Evolutionary conservation across 2,888 invertebrate genomes (phyloP).

Genomic region (Scaptomyza cyrtandrae): DNA sequence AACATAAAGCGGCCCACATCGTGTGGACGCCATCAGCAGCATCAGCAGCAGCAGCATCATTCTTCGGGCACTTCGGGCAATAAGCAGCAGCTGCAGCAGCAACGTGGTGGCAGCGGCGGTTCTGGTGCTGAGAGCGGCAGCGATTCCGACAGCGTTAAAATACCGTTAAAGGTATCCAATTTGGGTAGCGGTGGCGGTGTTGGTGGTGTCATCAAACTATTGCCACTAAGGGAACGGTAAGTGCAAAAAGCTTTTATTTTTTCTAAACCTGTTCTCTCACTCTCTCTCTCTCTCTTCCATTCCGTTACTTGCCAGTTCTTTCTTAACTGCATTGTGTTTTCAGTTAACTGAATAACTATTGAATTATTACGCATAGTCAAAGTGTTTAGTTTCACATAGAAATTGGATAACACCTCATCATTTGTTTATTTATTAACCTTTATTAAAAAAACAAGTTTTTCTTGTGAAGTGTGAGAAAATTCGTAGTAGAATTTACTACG

Average conservation of each 20-base stretch:
- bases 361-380: not conserved
- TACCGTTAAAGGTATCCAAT: slow-evolving; percentile 87
- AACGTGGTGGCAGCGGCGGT: slow-evolving; percentile 63
- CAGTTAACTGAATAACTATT: not conserved
- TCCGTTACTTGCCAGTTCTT: not conserved
- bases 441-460: not conserved
- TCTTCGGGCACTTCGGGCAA: slow-evolving; percentile 2
- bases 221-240: slow-evolving; percentile 88
- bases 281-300: too few relatives aligned
- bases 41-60: slow-evolving; percentile 53
- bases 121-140: slow-evolving; percentile 87
- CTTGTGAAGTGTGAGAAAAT: not conserved
- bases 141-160: slow-evolving; percentile 89
- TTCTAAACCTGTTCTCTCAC: not conserved
- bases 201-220: slow-evolving; percentile 68
- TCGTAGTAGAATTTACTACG: not conserved
- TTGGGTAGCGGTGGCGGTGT: slow-evolving; percentile 72
- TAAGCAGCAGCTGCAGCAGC: slow-evolving; percentile 57
- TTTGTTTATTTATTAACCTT: not conserved
- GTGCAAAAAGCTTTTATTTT: slow-evolving; percentile 37
- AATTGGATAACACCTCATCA: too few relatives aligned
- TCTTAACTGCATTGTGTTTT: not conserved
- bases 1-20: slow-evolving; percentile 83
- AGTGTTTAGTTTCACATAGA: not conserved
- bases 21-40: slow-evolving; percentile 77